Evolutionary conservation across 2,797 vertebrate species (phyloP), one percentile per base, ranked within the genome.

Genomic region (Coccyzus lansbergi): DNA sequence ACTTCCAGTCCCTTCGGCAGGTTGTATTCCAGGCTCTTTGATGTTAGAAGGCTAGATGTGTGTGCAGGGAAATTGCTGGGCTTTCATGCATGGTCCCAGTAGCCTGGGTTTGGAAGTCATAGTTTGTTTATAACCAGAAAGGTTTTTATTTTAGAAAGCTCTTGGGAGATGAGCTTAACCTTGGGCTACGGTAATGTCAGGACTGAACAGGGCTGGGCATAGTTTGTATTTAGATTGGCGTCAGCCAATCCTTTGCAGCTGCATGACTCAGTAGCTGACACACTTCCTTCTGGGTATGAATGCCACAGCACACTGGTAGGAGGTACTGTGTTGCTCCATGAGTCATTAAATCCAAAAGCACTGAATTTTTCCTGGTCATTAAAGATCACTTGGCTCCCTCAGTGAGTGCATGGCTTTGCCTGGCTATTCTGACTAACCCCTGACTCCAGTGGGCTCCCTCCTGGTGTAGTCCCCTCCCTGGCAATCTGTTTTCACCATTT

Each of bases 181-280:
- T 64, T 88, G 77, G 59, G 72, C 93, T 95, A 55, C 1, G 3
- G 55, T 36, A 90, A 53, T 33, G 76, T 72, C 74, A 86, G 91
- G 46, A 38, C 44, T 59, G 72, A 93, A 33, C 53, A 78, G 91
- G 84, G 89, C 91, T 25, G 48, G 79, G 67, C 84, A 65, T 2
- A 12, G 31, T 48, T 76, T 36, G 33, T 92, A 2, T 96, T 95
- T 94, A 70, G 74, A 4, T 48, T 95, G 93, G 92, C 20, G 1
- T 22, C 21, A 70, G 71, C 21, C 53, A 11, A 0, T 34, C 13
- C 49, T 70, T 67, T 0, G 4, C 75, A 69, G 75, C 58, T 81
- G 78, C 18, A 7, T 96, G 95, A 91, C 67, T 95, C 84, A 85
- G 80, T 21, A 88, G 85, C 89, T 95, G 94, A 93, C 91, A 93